Evolutionary conservation across 2,797 vertebrate genomes (phyloP).

Genomic region (Hippocampus kuda): DNA sequence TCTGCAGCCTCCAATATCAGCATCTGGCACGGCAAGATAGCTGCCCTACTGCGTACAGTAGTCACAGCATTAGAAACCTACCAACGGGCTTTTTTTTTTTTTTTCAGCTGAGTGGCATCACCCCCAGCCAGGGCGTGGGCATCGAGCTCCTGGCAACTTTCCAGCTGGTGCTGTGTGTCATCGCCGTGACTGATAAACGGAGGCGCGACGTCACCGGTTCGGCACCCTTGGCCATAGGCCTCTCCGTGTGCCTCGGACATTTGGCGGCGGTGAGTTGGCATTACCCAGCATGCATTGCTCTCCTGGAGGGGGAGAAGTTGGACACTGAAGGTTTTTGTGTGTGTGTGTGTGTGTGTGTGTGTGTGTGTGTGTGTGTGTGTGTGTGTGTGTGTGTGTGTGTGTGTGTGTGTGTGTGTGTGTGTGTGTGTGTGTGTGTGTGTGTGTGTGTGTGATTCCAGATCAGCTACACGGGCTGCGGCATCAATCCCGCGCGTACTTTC

Average conservation of each 20-base stretch:
- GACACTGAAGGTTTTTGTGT: not conserved
- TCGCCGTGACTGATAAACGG: slow-evolving; percentile 89
- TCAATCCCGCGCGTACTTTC: slow-evolving; percentile 95
- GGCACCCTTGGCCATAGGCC: slow-evolving; percentile 85
- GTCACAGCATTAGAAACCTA: not conserved
- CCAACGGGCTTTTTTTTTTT: slow-evolving; percentile 36
- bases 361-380: no score
- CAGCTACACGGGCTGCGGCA: slow-evolving; percentile 92
- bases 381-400: no score
- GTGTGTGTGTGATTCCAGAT: slow-evolving; percentile 65
- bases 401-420: no score
- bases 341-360: no score
- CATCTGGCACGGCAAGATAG: slow-evolving; percentile 11
- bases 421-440: not conserved
- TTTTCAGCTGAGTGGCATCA: slow-evolving; percentile 62
- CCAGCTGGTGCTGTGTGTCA: slow-evolving; percentile 92
- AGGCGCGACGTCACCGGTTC: slow-evolving; percentile 84
- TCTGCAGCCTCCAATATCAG: slow-evolving; percentile 1
- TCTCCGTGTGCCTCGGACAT: slow-evolving; percentile 89
- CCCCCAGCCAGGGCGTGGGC: slow-evolving; percentile 81
- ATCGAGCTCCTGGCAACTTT: slow-evolving; percentile 91
- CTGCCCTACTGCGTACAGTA: not conserved
- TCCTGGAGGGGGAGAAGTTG: no score
- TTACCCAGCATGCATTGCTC: not conserved
- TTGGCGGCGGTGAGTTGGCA: slow-evolving; percentile 82